These are phyloP conservation scores for Cirrhinus molitorella DNA, from an alignment of 2,797 vertebrate species.

Conservation along the genomic window DNA sequence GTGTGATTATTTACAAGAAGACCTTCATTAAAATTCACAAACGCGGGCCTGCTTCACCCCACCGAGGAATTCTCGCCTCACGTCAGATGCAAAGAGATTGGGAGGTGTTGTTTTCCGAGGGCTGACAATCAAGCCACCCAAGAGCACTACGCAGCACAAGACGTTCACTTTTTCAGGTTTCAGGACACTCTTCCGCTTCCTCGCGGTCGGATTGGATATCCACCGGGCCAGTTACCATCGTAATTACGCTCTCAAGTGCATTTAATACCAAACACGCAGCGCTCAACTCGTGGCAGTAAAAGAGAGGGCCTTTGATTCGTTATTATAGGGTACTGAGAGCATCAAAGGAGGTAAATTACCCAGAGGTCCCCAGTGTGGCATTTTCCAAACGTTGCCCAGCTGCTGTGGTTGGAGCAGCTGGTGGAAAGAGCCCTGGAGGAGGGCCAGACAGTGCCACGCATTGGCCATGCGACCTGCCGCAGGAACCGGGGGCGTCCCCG, in stretches of 20 bases:
- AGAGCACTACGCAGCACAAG: neutral
- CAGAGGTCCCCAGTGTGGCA: conserved; percentile 65
- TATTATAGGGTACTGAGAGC: conserved; percentile 63
- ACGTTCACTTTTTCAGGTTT: conserved; percentile 12
- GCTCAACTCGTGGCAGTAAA: conserved; percentile 65
- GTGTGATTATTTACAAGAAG: conserved; percentile 3
- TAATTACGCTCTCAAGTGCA: conserved; percentile 66
- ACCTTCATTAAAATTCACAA: conserved; percentile 2
- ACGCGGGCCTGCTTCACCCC: neutral
- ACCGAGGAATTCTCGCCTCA: neutral
- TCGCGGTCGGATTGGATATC: conserved; percentile 30
- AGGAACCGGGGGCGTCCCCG: conserved; percentile 31
- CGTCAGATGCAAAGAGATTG: neutral
- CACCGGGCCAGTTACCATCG: conserved; percentile 30
- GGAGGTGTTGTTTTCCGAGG: conserved; percentile 11
- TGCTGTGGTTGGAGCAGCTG: conserved; percentile 67
- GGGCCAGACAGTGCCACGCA: conserved; percentile 56
- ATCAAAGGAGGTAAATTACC: conserved; percentile 74
- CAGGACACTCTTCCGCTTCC: conserved; percentile 18
- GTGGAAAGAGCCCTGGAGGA: conserved; percentile 68
- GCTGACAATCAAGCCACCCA: neutral
- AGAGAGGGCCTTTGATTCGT: conserved; percentile 72
- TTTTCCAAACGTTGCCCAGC: conserved; percentile 69
- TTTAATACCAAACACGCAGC: conserved; percentile 61
- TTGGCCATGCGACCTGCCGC: conserved; percentile 33